Evolutionary conservation across 2,113 vertebrate species (phyloP).

Genomic region (Lamprotornis superbus): DNA sequence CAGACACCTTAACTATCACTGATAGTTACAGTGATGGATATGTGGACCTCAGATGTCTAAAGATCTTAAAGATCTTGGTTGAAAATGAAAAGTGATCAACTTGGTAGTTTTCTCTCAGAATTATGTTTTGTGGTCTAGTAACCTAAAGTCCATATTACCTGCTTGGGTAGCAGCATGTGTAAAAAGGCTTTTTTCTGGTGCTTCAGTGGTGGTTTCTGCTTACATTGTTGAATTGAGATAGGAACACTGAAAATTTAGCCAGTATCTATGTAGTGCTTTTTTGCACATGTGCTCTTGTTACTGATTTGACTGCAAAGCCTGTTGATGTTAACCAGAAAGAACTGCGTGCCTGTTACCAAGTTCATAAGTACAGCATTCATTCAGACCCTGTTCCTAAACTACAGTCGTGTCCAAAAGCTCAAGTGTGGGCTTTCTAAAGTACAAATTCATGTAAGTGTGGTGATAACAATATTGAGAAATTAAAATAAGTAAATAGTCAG

Average conservation of each 20-base stretch:
- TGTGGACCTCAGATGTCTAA: background rate
- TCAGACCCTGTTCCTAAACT: background rate
- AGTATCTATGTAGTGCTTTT: background rate
- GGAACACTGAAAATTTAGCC: background rate
- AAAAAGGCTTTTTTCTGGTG: background rate
- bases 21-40: background rate
- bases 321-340: background rate
- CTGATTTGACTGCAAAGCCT: background rate
- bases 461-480: background rate
- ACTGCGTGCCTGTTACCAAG: background rate
- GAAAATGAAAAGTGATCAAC: background rate
- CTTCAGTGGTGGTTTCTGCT: background rate
- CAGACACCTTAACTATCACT: background rate
- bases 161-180: background rate
- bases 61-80: background rate
- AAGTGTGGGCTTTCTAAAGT: background rate
- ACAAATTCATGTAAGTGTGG: background rate
- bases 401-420: background rate
- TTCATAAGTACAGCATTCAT: background rate
- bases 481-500: background rate
- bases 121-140: background rate
- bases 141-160: background rate
- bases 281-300: background rate
- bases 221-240: background rate
- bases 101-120: background rate